phyloP scores from a whole-genome alignment of 2,113 vertebrate species.

The Paramormyrops kingsleyae region DNA sequence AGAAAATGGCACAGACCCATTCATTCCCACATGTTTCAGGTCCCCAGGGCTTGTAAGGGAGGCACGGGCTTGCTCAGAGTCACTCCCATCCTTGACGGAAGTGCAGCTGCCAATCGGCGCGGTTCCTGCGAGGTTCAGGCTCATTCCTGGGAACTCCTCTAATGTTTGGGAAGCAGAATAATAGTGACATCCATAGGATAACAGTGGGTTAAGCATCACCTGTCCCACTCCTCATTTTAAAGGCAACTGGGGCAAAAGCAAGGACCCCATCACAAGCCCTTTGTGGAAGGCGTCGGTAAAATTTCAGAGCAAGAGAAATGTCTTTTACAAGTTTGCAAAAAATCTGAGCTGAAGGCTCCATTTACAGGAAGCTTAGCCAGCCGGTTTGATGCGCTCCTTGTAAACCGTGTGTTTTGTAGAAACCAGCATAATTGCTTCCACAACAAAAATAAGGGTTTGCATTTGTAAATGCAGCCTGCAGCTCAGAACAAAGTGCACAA shows the following conservation, averaged over 20 bases:
- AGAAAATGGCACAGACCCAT: slow-evolving; percentile 24
- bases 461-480: neutral
- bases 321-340: neutral
- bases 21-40: slow-evolving; percentile 9
- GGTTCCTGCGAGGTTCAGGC: slow-evolving; percentile 23
- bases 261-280: slow-evolving; percentile 16
- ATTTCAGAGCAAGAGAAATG: neutral
- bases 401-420: neutral
- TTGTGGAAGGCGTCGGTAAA: neutral
- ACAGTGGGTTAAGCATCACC: slow-evolving; percentile 29
- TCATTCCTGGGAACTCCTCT: slow-evolving; percentile 35
- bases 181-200: slow-evolving; percentile 41
- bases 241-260: neutral
- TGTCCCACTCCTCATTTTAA: slow-evolving; percentile 38
- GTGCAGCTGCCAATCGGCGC: neutral
- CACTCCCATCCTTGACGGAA: neutral
- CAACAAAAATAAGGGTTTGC: neutral
- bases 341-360: neutral
- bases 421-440: neutral
- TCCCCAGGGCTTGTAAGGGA: neutral
- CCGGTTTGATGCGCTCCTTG: neutral
- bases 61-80: slow-evolving; percentile 30
- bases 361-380: neutral
- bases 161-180: slow-evolving; percentile 56
- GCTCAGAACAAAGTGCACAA: slow-evolving; percentile 3